A percentile compares a stretch with the other conserved stretches of the same genome.
These are phyloP conservation scores for Pammene aurita DNA, from an alignment of 2,888 invertebrate genomes.

Conservation along the genomic window DNA sequence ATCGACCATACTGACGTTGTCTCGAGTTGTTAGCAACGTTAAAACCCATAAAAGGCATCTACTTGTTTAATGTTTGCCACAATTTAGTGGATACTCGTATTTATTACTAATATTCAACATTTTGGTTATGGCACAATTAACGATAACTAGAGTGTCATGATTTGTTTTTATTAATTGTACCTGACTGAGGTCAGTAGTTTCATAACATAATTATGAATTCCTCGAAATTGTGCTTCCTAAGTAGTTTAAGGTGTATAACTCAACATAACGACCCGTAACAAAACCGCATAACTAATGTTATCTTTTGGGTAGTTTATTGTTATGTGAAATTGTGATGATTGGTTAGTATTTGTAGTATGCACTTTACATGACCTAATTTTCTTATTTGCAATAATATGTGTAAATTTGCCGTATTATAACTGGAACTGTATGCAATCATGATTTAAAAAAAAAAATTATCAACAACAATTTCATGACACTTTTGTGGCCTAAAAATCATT, in stretches of 20 bases:
- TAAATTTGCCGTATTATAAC: background rate
- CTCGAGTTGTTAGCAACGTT: slow-evolving; percentile 65
- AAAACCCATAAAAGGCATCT: slow-evolving; percentile 11
- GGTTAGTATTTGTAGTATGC: background rate
- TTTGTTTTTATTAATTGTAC: slow-evolving; percentile 33
- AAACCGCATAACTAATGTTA: background rate
- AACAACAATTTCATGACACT: background rate
- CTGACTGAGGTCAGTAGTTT: slow-evolving; percentile 36
- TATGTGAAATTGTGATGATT: background rate
- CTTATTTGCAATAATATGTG: background rate
- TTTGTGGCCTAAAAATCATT: slow-evolving; percentile 6
- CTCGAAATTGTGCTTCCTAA: slow-evolving; percentile 23
- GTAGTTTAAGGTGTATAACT: slow-evolving; percentile 2
- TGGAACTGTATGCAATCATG: background rate
- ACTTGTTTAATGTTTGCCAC: slow-evolving; percentile 15
- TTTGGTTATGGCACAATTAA: slow-evolving; percentile 10
- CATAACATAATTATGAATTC: slow-evolving; percentile 33
- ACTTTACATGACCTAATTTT: slow-evolving; percentile 38
- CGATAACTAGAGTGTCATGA: slow-evolving; percentile 10
- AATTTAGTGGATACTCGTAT: slow-evolving; percentile 8
- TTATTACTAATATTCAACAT: background rate
- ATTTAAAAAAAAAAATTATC: background rate
- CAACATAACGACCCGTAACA: background rate
- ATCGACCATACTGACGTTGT: slow-evolving; percentile 78
- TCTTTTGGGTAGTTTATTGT: background rate